These are phyloP conservation scores for Apodemus speciosus DNA, from an alignment of 2,113 vertebrate genomes.

Conservation along the genomic window DNA sequence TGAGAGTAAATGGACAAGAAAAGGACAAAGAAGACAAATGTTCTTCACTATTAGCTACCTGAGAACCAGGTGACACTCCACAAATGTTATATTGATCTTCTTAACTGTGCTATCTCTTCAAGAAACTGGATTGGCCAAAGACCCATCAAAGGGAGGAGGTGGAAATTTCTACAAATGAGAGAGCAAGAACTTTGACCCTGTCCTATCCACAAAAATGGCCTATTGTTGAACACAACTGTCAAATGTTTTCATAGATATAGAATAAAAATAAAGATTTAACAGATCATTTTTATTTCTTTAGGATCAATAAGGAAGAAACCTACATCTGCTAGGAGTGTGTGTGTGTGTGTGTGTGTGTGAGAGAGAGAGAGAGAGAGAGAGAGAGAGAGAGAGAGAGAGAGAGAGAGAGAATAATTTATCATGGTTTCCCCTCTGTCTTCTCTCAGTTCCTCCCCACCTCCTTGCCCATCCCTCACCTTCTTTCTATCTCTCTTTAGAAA, in stretches of 20 bases:
- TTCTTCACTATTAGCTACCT: too few species aligned
- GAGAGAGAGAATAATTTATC: background rate
- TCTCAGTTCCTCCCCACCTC: background rate
- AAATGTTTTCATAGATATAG: background rate
- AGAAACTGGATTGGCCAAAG: background rate
- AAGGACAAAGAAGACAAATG: background rate
- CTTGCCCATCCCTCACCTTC: background rate
- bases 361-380: too few species aligned
- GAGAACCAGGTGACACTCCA: background rate
- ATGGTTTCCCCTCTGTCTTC: background rate
- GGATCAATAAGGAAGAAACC: background rate
- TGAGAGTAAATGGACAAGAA: background rate
- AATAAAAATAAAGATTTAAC: slow-evolving; percentile 32
- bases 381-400: too few species aligned
- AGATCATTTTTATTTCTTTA: slow-evolving; percentile 19
- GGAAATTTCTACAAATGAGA: background rate
- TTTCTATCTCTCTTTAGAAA: background rate
- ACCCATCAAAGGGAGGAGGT: background rate
- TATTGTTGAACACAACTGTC: background rate
- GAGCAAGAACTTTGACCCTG: background rate
- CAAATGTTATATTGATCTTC: background rate
- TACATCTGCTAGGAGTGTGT: background rate
- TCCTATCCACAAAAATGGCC: background rate
- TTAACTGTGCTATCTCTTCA: background rate
- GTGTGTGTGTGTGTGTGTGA: too few species aligned